Evolutionary conservation across 2,113 vertebrate genomes (phyloP), one percentile per base, ranked within the genome.

Genomic region (Progne subis): DNA sequence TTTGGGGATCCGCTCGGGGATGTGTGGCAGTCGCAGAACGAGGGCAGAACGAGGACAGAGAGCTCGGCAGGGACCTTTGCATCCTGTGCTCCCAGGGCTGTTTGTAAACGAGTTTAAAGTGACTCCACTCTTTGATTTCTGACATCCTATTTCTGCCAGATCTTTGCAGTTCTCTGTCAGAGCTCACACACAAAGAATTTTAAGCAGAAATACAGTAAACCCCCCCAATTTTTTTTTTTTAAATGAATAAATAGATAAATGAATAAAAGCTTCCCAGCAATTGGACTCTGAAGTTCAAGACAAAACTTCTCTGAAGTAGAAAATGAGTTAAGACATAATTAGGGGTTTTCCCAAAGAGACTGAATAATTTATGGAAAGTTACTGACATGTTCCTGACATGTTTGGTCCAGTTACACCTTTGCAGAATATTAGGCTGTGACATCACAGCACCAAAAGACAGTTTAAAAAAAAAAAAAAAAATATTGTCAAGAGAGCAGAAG

Each of bases 331-430:
- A 91, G 86, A 94, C 93, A 91, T 94, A 96, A 95, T 94, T 94
- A 96, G 95, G 96, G 96, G 94, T 90, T 97, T 97, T 97, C 96
- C 96, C 95, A 94, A 96, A 75, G 95, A 96, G 90, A 56, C 74
- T 52, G 95, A 93, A 96, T 96, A 94, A 96, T 96, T 97, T 96
- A 96, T 96, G 95, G 94, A 96, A 97, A 96, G 92, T 92, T 94
- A 43, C 96, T 96, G 96, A 96, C 95, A 97, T 96, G 95, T 93
- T 96, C 83, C 95, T 94, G 94, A 95, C 96, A 97, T 93, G 92
- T 96, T 96, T 94, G 86, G 94, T 97, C 95, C 88, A 49, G 95
- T 92, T 90, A 88, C 11, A 87, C 88, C 93, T 96, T 93, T 88
- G 95, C 79, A 92, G 72, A 90, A 65, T 53, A 81, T 75, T 78